Base-by-base conservation (phyloP, 2,888 invertebrate species). In the Drepanosiphum platanoidis region DNA sequence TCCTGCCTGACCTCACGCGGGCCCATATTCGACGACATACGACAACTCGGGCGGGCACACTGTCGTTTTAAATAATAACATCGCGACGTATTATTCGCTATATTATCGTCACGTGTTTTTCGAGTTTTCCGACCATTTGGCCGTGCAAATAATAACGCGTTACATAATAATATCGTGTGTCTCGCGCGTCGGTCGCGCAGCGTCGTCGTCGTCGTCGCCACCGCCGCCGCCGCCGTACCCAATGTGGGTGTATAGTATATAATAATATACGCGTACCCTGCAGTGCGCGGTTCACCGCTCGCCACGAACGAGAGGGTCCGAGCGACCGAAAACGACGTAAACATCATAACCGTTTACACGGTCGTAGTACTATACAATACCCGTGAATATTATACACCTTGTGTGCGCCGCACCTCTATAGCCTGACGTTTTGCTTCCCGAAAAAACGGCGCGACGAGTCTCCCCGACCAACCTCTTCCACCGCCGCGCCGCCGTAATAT, bases 1-100 rank as follows among this genome's bases (percentile, higher is more conserved):
- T 75, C 82, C 74, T 84, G 83, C 27, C 52, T 68, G 83, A 68
- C 75, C 75, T 75, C 66, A 66, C 68, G 58, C 22, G 22, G 27
- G 22, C 30, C 7, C 27, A 9, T 11, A 58, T 80, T 71, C 30
- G 34, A n/a, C n/a, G n/a, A n/a, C 22, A 32, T 58, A 58, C 58
- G 32, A 11, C 27, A n/a, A 34, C 32, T 3, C 13, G 15, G 39
- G 36, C 72, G n/a, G 52, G 3, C 52, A 22, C 27, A 64, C 30
- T 71, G 36, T 5, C 36, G 2, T 42, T 78, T 22, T 5, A 42
- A 42, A 42, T 79, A 66, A 52, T 52, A 22, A 52, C n/a, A n/a
- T n/a, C n/a, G n/a, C n/a, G n/a, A n/a, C n/a, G n/a, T n/a, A n/a
- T n/a, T n/a, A n/a, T n/a, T n/a, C n/a, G n/a, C n/a, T n/a, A n/a